Evolutionary conservation across 2,113 vertebrate species (phyloP).

Genomic region (Chiloscyllium plagiosum): DNA sequence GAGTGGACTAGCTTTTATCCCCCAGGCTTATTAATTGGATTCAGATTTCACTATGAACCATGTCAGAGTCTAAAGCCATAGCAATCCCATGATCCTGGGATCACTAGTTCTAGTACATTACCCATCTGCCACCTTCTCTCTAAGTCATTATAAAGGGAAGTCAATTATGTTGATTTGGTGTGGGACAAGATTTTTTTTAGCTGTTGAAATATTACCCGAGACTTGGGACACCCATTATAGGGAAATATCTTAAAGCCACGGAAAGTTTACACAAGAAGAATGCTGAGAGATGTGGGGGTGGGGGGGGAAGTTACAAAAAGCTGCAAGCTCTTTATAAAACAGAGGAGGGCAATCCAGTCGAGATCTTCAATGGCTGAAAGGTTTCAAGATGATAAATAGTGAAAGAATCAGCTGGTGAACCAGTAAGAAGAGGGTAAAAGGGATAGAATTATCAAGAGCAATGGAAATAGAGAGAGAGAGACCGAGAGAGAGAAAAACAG

Average conservation of each 20-base stretch:
- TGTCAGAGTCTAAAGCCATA: too few species aligned
- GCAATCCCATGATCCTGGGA: too few species aligned
- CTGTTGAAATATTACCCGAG: neutral
- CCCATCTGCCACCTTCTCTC: too few species aligned
- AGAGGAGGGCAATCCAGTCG: neutral
- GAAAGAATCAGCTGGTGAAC: neutral
- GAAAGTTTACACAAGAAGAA: neutral
- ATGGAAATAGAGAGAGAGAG: too few species aligned
- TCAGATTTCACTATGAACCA: too few species aligned
- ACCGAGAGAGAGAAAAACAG: too few species aligned
- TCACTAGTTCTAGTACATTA: too few species aligned
- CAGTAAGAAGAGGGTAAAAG: neutral
- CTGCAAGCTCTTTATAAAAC: neutral
- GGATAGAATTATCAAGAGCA: neutral
- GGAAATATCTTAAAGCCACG: neutral
- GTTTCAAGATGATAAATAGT: neutral
- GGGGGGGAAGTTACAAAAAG: neutral
- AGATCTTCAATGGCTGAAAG: neutral
- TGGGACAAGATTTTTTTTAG: too few species aligned
- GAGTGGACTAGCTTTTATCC: too few species aligned
- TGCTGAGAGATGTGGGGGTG: neutral
- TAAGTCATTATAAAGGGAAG: too few species aligned
- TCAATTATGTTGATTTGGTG: too few species aligned
- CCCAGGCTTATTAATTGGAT: too few species aligned
- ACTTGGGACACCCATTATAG: neutral